Conservation (phyloP, 2,113 vertebrate genomes). For the Carollia perspicillata region DNA sequence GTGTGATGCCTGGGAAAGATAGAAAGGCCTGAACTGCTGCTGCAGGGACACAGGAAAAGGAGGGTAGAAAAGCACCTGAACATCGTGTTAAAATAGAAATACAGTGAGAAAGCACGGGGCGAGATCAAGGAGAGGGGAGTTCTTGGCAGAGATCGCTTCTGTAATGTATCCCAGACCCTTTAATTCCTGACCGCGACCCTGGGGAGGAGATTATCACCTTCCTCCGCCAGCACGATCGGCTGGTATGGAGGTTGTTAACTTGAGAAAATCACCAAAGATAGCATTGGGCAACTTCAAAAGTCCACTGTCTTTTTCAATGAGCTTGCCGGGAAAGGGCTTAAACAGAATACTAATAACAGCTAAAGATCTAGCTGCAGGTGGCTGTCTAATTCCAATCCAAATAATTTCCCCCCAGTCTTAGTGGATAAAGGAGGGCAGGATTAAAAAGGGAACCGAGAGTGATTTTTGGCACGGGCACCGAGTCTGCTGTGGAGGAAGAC, state of each 20-base stretch:
- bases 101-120: neutral
- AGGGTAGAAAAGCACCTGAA: constrained; percentile 39
- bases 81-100: constrained; percentile 22
- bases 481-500: constrained; percentile 66
- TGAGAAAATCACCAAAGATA: constrained; percentile 75
- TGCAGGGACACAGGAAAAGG: neutral
- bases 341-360: constrained; percentile 69
- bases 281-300: constrained; percentile 77
- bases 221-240: constrained; percentile 30
- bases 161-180: constrained; percentile 72
- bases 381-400: constrained; percentile 83
- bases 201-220: constrained; percentile 69
- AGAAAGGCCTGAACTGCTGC: neutral
- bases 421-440: constrained; percentile 71
- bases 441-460: constrained; percentile 62
- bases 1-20: neutral
- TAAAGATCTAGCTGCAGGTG: constrained; percentile 80
- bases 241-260: constrained; percentile 70
- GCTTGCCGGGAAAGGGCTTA: constrained; percentile 75
- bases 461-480: constrained; percentile 58
- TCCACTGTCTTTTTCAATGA: constrained; percentile 73
- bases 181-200: constrained; percentile 62
- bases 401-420: constrained; percentile 71
- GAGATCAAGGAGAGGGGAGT: constrained; percentile 61
- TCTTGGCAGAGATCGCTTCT: constrained; percentile 56